Percentiles rank a stretch among this genome's conserved stretches.
These are phyloP conservation scores for Tillus elongatus DNA, from an alignment of 2,888 invertebrate genomes.

Conservation along the genomic window DNA sequence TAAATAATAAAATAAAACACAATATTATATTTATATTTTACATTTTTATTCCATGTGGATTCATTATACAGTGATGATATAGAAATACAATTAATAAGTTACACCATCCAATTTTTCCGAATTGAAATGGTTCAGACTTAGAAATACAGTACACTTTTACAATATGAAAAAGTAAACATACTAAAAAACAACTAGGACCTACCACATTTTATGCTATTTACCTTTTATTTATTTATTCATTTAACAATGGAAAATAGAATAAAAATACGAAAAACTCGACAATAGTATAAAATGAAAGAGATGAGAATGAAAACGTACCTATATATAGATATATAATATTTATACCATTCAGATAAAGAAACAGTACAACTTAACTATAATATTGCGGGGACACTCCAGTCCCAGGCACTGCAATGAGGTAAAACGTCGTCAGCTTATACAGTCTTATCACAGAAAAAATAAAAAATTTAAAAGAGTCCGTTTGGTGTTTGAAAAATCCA, in stretches of 20 bases:
- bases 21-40: neutral
- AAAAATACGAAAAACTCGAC: neutral
- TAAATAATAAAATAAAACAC: neutral
- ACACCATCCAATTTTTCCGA: constrained; percentile 20
- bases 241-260: constrained; percentile 1
- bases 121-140: constrained; percentile 29
- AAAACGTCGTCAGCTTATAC: constrained; percentile 36
- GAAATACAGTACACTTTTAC: constrained; percentile 28
- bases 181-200: constrained; percentile 15
- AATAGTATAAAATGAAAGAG: neutral
- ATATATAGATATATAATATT: no score
- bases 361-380: no score
- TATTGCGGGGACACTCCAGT: constrained; percentile 35
- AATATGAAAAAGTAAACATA: constrained; percentile 18
- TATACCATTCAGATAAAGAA: no score
- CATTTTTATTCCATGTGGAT: neutral
- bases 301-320: no score
- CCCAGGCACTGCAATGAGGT: constrained; percentile 45
- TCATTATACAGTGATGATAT: constrained; percentile 24
- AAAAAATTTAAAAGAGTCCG: constrained; percentile 25
- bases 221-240: neutral
- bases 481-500: constrained; percentile 6
- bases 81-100: constrained; percentile 30
- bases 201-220: constrained; percentile 9
- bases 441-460: constrained; percentile 42